phyloP scores from a whole-genome alignment of 1,140 invertebrate species.

The Leptonema lineaticorne region DNA sequence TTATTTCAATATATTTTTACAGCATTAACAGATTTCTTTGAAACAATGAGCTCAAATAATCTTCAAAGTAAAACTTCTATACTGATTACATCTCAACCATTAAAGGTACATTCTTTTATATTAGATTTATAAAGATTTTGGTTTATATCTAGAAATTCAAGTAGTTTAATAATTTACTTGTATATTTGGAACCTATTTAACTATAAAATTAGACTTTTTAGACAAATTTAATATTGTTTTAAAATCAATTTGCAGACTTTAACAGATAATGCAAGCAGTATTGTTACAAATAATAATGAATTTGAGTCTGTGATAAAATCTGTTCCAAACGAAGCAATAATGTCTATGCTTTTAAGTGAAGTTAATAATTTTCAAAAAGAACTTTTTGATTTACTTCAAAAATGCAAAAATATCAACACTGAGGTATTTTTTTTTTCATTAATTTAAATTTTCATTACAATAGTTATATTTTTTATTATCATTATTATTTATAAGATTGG shows the following conservation, averaged over 20 bases:
- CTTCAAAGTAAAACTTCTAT: too few species aligned
- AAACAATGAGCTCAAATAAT: too few species aligned
- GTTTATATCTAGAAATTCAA: too few species aligned
- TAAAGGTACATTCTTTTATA: too few species aligned
- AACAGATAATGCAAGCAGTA: not conserved
- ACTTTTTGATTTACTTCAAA: constrained; percentile 58
- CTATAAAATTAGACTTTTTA: too few species aligned
- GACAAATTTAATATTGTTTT: too few species aligned
- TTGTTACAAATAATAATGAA: not conserved
- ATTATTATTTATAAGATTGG: constrained; percentile 47
- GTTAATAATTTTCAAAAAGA: constrained; percentile 65
- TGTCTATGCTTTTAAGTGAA: constrained; percentile 56
- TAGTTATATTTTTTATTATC: constrained; percentile 6
- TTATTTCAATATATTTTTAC: not conserved
- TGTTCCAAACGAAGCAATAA: constrained; percentile 48
- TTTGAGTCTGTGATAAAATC: constrained; percentile 40
- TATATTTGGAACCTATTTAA: too few species aligned
- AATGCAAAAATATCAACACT: constrained; percentile 44
- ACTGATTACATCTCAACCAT: too few species aligned
- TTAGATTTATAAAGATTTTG: too few species aligned
- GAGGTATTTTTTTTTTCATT: constrained; percentile 5
- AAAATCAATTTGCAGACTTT: too few species aligned
- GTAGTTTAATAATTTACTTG: too few species aligned
- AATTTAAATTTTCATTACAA: not conserved
- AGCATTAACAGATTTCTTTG: too few species aligned